These are phyloP conservation scores for Scopus umbretta DNA, from an alignment of 2,113 vertebrate species.

Conservation along the genomic window DNA sequence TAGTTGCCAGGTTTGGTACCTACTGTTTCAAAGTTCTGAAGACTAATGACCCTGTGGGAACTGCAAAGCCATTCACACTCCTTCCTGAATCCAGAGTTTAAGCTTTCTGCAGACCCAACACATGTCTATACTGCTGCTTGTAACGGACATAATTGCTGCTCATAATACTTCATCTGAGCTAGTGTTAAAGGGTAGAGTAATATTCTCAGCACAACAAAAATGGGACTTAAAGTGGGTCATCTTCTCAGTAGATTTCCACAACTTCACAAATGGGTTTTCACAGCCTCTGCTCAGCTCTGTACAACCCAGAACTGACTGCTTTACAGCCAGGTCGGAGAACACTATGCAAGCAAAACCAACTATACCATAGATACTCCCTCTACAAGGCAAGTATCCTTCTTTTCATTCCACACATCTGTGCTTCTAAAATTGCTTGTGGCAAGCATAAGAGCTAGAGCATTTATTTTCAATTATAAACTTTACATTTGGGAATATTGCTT, in stretches of 20 bases:
- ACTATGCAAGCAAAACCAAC: neutral
- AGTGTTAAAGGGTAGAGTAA: neutral
- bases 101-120: neutral
- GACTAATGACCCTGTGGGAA: neutral
- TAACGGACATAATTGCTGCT: neutral
- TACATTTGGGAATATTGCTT: neutral
- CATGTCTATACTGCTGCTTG: neutral
- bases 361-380: neutral
- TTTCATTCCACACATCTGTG: neutral
- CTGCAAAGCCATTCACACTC: neutral
- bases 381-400: neutral
- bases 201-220: neutral
- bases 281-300: neutral
- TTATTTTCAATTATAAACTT: neutral
- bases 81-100: neutral
- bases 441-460: neutral
- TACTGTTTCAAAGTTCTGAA: neutral
- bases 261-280: neutral
- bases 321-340: neutral
- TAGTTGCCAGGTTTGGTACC: neutral
- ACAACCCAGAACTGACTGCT: neutral
- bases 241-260: conserved; percentile 5
- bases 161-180: neutral
- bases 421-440: neutral
- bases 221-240: neutral